Conservation (phyloP, 1,140 invertebrate genomes). For the Cecropterus lyciades region DNA sequence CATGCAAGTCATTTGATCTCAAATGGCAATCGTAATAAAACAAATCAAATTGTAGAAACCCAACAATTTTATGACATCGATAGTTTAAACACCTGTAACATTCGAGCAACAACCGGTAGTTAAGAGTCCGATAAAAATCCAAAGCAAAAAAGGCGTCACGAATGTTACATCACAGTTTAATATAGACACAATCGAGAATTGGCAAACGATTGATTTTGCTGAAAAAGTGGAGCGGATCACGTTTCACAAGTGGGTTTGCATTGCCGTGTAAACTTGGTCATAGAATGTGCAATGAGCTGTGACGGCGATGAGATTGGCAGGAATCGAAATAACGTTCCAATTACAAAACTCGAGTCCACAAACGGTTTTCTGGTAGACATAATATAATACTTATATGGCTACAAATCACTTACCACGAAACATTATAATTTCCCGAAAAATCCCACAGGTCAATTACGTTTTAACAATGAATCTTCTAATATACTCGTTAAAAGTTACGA, state of each 20-base stretch:
- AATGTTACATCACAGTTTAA: constrained; percentile 11
- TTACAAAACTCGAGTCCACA: background rate
- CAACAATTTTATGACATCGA: too few relatives aligned
- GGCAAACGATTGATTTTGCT: constrained; percentile 10
- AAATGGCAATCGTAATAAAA: too few relatives aligned
- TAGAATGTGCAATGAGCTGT: constrained; percentile 19
- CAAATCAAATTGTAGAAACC: too few relatives aligned
- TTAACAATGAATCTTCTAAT: too few relatives aligned
- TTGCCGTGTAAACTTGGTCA: constrained; percentile 19
- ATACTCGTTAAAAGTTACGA: too few relatives aligned
- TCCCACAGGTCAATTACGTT: background rate
- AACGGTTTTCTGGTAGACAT: background rate
- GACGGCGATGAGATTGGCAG: constrained; percentile 16
- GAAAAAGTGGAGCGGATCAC: constrained; percentile 29
- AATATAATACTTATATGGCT: background rate
- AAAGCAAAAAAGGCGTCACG: background rate
- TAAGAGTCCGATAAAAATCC: background rate
- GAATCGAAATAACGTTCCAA: background rate
- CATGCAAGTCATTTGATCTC: background rate
- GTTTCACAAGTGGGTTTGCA: constrained; percentile 25
- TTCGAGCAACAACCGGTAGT: too few relatives aligned
- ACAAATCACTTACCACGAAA: background rate
- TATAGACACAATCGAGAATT: constrained; percentile 17
- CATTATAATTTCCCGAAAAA: too few relatives aligned
- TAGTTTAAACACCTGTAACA: too few relatives aligned